These are phyloP conservation scores for Dasysyrphus albostriatus DNA, from an alignment of 2,888 invertebrate genomes.

Conservation along the genomic window DNA sequence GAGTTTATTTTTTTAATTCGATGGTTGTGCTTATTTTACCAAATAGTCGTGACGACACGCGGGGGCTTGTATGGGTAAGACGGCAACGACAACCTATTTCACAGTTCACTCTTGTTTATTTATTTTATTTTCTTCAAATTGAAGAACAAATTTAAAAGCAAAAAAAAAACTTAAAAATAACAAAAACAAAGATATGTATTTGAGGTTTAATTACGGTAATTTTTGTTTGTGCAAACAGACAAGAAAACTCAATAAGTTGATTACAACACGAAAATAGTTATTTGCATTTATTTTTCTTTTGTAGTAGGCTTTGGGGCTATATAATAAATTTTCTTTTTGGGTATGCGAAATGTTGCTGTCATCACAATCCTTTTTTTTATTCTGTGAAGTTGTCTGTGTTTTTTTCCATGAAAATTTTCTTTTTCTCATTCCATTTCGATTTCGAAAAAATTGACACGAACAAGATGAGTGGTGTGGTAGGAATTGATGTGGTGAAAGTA, in stretches of 20 bases:
- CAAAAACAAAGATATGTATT: not conserved
- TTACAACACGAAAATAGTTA: constrained; percentile 60
- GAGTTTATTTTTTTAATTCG: not conserved
- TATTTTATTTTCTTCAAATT: not conserved
- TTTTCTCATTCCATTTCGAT: not conserved
- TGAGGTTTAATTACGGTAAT: not conserved
- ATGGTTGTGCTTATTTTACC: not conserved
- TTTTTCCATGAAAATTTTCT: not conserved
- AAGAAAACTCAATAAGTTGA: constrained; percentile 10
- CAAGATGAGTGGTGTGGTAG: too few relatives aligned
- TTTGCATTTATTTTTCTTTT: constrained; percentile 33
- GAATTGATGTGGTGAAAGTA: too few relatives aligned
- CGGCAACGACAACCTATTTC: not conserved
- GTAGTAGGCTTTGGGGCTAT: not conserved
- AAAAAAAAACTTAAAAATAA: not conserved
- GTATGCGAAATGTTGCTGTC: not conserved
- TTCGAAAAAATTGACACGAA: too few relatives aligned
- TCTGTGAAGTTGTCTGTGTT: not conserved
- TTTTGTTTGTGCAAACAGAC: constrained; percentile 5
- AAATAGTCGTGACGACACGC: not conserved
- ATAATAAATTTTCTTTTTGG: not conserved
- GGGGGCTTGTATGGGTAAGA: not conserved
- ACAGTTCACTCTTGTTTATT: not conserved
- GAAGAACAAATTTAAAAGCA: not conserved
- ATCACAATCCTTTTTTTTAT: not conserved